Evolutionary conservation across 2,888 invertebrate genomes (phyloP).

Genomic region (Eudasyphora cyanicolor): DNA sequence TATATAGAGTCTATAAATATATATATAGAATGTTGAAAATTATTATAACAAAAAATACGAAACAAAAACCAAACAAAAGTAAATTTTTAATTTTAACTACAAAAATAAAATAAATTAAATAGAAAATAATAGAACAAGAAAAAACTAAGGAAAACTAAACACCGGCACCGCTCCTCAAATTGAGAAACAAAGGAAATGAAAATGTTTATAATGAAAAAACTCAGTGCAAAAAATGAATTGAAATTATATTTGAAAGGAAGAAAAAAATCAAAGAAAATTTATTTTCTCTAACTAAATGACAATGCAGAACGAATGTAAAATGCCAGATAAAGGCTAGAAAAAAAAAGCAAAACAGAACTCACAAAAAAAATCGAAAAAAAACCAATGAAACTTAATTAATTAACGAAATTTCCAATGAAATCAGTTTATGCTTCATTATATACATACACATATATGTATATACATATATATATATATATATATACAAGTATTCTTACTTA

Average conservation of each 20-base stretch:
- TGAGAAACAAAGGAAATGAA: constrained; percentile 9
- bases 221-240: constrained; percentile 1
- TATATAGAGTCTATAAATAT: constrained; percentile 2
- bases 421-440: constrained; percentile 30
- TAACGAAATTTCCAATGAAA: constrained; percentile 30
- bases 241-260: not conserved
- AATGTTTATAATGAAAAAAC: not conserved
- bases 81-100: not conserved
- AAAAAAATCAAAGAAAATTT: not conserved
- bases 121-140: not conserved
- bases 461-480: not conserved
- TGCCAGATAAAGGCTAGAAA: not conserved
- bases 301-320: not conserved
- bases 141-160: too few relatives aligned
- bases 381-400: not conserved
- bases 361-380: constrained; percentile 4
- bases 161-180: not conserved
- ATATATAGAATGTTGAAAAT: constrained; percentile 32
- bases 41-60: constrained; percentile 18
- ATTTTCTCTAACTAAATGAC: not conserved
- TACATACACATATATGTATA: not conserved
- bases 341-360: constrained; percentile 7
- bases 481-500: constrained; percentile 6
- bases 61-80: not conserved
- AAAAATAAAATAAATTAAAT: not conserved